These are phyloP conservation scores for Percina caprodes DNA, from an alignment of 2,113 vertebrate species.

Conservation along the genomic window DNA sequence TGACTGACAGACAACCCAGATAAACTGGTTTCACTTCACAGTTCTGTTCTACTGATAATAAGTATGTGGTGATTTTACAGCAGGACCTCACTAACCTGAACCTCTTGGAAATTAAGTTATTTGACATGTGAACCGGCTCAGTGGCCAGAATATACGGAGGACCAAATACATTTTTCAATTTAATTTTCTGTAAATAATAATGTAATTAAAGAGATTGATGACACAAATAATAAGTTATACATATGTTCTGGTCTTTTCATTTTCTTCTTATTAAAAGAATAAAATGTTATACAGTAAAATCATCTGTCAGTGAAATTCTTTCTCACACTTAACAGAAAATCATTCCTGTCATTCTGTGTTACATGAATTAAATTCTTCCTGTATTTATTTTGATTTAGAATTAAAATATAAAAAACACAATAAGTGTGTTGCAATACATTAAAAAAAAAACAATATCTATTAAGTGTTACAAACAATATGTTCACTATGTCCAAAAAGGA, in stretches of 20 bases:
- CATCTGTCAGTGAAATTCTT: neutral
- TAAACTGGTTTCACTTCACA: neutral
- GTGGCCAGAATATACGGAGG: neutral
- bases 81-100: constrained; percentile 36
- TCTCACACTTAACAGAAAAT: neutral
- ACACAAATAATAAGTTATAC: neutral
- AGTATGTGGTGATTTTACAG: neutral
- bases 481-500: no score
- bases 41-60: neutral
- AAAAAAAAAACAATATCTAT: no score
- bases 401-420: no score
- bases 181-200: neutral
- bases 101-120: constrained; percentile 6
- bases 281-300: no score
- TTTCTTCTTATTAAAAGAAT: neutral
- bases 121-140: neutral
- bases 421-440: no score
- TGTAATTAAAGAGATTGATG: neutral
- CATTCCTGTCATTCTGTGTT: neutral
- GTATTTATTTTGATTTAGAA: no score
- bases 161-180: neutral
- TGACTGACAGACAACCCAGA: neutral
- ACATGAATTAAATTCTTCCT: neutral
- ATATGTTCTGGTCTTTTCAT: neutral
- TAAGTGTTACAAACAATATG: no score